These are phyloP conservation scores for Notothenia coriiceps DNA, from an alignment of 2,113 vertebrate species.

Conservation along the genomic window DNA sequence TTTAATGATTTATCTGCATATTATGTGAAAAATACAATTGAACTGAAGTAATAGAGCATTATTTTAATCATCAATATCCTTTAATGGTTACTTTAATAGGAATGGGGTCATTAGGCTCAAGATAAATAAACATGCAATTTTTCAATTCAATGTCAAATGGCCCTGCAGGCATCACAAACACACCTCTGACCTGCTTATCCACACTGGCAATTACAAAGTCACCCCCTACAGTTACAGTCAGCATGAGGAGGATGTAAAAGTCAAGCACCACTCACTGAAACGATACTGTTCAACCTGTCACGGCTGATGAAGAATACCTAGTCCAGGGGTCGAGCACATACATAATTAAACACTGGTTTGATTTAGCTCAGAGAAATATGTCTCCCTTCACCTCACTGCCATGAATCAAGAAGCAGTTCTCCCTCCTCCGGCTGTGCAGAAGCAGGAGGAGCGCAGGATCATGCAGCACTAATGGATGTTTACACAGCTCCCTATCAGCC, in stretches of 20 bases:
- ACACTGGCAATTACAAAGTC: constrained; percentile 3
- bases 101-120: neutral
- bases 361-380: constrained; percentile 66
- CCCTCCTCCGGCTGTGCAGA: constrained; percentile 60
- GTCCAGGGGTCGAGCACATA: constrained; percentile 56
- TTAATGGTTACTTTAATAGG: neutral
- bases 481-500: constrained; percentile 79
- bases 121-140: neutral
- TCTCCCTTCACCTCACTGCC: constrained; percentile 62
- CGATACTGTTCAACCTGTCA: constrained; percentile 42
- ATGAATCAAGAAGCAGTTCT: constrained; percentile 65
- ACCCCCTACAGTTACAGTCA: constrained; percentile 25
- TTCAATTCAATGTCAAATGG: neutral
- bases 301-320: constrained; percentile 40
- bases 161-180: neutral
- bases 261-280: constrained; percentile 42
- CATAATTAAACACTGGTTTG: constrained; percentile 70
- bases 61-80: neutral
- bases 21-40: neutral
- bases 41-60: neutral
- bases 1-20: neutral
- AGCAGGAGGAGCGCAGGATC: constrained; percentile 69
- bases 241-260: constrained; percentile 38
- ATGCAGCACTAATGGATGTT: constrained; percentile 81
- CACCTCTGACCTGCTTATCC: constrained; percentile 13